Base-by-base conservation (phyloP, 2,797 vertebrate species). In the Pangasius macronema region DNA sequence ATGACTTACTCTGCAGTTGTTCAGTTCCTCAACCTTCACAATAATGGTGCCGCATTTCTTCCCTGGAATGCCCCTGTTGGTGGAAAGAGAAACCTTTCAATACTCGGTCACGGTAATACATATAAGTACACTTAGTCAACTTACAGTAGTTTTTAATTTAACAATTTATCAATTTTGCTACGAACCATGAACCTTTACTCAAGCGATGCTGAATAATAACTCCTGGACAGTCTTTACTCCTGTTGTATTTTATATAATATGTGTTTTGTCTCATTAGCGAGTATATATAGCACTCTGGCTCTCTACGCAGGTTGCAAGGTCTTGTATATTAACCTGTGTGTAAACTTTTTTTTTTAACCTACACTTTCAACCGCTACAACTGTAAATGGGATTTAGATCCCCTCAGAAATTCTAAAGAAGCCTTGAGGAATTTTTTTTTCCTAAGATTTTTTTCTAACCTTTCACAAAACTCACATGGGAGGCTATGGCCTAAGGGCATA, bases 31-130 rank as follows among this genome's bases (percentile, higher is more conserved):
- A 0, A 97, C 98, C 92, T 97, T 98, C 88, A 99, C 95, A 83
- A 99, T 98, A 90, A 98, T 96, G 2, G 95, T 97, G 85, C 98
- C 98, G 87, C 98, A 99, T 87, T 97, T 97, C 94, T 97, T 98
- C 73, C 97, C 96, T n/a, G 94, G 94, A 91, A 98, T 97, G 76
- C 98, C 98, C 87, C 98, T 99, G 94, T 59, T 91, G 93, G 83
- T 90, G 84, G 65, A 93, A 84, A 49, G 39, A 82, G 18, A 85
- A 85, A 88, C 2, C 46, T 72, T 67, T 84, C 51, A 84, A 33
- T 42, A 67, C 49, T 84, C 59, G 76, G 57, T n/a, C 36, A 63
- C 5, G 3, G 36, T 42, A 79, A 79, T 11, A 57, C 30, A 79
- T 57, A 79, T 1, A 33, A 8, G 20, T 9, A 33, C 14, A 67